Base-by-base conservation (phyloP, 1,140 invertebrate species). In the Dendrolimus punctatus region DNA sequence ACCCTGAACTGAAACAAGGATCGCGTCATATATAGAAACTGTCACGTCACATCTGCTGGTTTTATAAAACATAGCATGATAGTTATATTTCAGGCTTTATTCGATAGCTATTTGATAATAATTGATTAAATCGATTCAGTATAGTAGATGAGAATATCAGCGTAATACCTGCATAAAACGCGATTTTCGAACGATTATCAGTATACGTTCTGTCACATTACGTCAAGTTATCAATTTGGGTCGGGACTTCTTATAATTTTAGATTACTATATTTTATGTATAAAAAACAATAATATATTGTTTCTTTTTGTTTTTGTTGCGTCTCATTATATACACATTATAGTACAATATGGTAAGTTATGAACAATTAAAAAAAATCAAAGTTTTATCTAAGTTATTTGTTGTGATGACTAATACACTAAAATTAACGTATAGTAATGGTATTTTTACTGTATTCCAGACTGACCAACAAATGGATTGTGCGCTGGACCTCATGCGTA, bases 381-480 rank as follows among this genome's bases (percentile, higher is more conserved):
- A 44, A 50, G 44, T 44, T 55, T 47, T 23, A 53, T n/a, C 40
- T 49, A 41, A 43, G 55, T 40, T 65, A 71, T 75, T 79, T 78
- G 69, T 74, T 75, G 54, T 81, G 83, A 81, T 85, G 83, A 86
- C 83, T 86, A 86, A 86, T 84, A 68, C 72, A 64, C 56, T 40
- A 51, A 67, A 61, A 53, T 60, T 51, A 57, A 51, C 48, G 45
- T 39, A 53, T 56, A 56, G 49, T 40, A 49, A 47, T n/a, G 54
- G 41, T 49, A 48, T 67, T 61, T 49, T 64, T 59, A 65, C 68
- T 9, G 7, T 64, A 50, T 91, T 92, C 62, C 80, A 98, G 97
- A 96, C 95, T 74, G 98, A 99, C 76, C 93, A 97, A 88, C 97
- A 99, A 88, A 94, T 99, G 91, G 98, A 99, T 88, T 98, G 96